Percentiles rank a stretch among this genome's conserved stretches.
phyloP scores from a whole-genome alignment of 2,888 invertebrate species.

The Carabus problematicus region DNA sequence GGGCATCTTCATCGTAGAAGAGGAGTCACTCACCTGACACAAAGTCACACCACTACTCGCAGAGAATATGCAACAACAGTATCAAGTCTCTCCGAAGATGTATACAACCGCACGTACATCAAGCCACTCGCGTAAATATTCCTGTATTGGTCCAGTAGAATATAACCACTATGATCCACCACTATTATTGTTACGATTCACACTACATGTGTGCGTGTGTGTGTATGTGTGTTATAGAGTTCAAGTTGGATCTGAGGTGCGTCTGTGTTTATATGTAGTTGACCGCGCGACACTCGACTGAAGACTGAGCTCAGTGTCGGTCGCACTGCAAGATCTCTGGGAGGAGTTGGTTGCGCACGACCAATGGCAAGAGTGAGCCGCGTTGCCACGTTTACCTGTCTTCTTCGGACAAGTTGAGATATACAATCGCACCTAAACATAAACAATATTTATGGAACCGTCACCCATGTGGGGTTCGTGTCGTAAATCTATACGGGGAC shows the following conservation, averaged over 20 bases:
- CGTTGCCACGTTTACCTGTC: slow-evolving; percentile 57
- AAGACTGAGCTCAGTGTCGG: slow-evolving; percentile 47
- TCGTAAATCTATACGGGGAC: slow-evolving; percentile 58
- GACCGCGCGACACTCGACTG: slow-evolving; percentile 56
- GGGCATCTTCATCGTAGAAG: background rate
- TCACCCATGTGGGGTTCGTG: slow-evolving; percentile 59
- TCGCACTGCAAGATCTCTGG: slow-evolving; percentile 50
- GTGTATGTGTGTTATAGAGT: too few relatives aligned
- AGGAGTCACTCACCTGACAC: too few relatives aligned
- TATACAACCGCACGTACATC: too few relatives aligned
- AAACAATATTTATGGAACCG: slow-evolving; percentile 61
- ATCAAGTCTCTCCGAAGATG: too few relatives aligned
- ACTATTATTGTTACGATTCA: too few relatives aligned
- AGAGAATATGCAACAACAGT: too few relatives aligned
- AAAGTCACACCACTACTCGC: too few relatives aligned
- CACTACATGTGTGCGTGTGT: too few relatives aligned
- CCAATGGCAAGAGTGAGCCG: slow-evolving; percentile 55
- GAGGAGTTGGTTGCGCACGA: slow-evolving; percentile 54
- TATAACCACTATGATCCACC: too few relatives aligned
- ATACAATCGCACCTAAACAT: slow-evolving; percentile 55
- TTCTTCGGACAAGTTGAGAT: slow-evolving; percentile 49
- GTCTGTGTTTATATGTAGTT: slow-evolving; percentile 22
- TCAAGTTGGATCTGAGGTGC: too few relatives aligned
- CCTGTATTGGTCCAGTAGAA: too few relatives aligned
- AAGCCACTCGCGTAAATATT: too few relatives aligned